These are phyloP conservation scores for Proisotoma minuta DNA, from an alignment of 2,888 invertebrate genomes.

Conservation along the genomic window DNA sequence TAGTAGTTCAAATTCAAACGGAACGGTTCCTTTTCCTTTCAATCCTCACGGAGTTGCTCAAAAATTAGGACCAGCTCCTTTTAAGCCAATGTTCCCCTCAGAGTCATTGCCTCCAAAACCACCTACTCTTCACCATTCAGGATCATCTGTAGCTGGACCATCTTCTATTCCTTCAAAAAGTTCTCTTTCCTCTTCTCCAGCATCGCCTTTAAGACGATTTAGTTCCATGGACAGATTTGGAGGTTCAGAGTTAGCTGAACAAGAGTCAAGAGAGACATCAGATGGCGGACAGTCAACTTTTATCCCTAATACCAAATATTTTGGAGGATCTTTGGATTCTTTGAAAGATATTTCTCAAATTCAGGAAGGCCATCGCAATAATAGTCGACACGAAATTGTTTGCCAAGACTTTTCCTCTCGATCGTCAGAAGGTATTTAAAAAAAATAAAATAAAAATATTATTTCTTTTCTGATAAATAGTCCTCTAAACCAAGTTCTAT, in stretches of 20 bases:
- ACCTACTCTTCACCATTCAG: conserved; percentile 23
- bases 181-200: conserved; percentile 7
- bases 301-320: conserved; percentile 50
- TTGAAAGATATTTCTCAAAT: conserved; percentile 52
- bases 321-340: conserved; percentile 59
- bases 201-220: conserved; percentile 29
- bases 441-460: too few species aligned
- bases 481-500: too few species aligned
- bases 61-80: conserved; percentile 42
- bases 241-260: not conserved
- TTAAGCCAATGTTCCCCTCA: conserved; percentile 38
- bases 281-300: conserved; percentile 18
- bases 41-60: conserved; percentile 1
- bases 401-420: conserved; percentile 42
- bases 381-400: not conserved
- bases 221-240: conserved; percentile 41
- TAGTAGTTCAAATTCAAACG: conserved; percentile 44
- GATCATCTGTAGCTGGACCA: not conserved
- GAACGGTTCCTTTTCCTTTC: conserved; percentile 30
- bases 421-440: conserved; percentile 47
- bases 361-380: conserved; percentile 31
- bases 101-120: conserved; percentile 40
- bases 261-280: not conserved
- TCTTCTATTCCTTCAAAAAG: conserved; percentile 18
- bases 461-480: too few species aligned